Evolutionary conservation across 2,888 invertebrate species (phyloP).

Genomic region (Stenurella melanura): DNA sequence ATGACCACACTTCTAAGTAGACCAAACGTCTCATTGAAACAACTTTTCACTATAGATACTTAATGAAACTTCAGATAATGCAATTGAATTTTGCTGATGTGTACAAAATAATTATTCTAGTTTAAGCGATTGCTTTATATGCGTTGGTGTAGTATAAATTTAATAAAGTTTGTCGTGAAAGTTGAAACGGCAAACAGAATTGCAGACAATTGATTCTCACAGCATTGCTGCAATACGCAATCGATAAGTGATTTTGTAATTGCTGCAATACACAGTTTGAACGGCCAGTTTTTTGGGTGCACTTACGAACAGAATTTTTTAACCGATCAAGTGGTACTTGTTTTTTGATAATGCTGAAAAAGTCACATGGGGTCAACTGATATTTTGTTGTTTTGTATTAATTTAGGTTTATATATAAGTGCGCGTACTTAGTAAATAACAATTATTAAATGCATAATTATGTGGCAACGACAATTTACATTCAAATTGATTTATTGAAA

Average conservation of each 20-base stretch:
- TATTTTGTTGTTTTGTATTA: too few relatives aligned
- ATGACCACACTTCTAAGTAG: slow-evolving; percentile 1
- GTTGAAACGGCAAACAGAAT: slow-evolving; percentile 14
- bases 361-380: too few relatives aligned
- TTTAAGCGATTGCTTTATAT: slow-evolving; percentile 10
- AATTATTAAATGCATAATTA: too few relatives aligned
- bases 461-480: too few relatives aligned
- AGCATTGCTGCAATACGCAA: slow-evolving; percentile 10
- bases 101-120: slow-evolving; percentile 7
- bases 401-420: too few relatives aligned
- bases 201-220: slow-evolving; percentile 23
- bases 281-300: neutral
- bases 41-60: slow-evolving; percentile 4
- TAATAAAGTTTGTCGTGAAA: slow-evolving; percentile 20
- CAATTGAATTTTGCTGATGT: slow-evolving; percentile 4
- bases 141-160: slow-evolving; percentile 3
- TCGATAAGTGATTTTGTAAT: slow-evolving; percentile 25
- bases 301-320: too few relatives aligned
- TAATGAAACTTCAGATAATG: neutral
- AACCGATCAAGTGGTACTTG: too few relatives aligned
- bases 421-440: too few relatives aligned
- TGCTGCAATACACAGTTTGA: neutral
- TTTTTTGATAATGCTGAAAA: too few relatives aligned
- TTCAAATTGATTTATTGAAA: too few relatives aligned
- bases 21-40: slow-evolving; percentile 7